Conservation (phyloP, 2,888 invertebrate genomes). For the Leptogaster cylindrica region DNA sequence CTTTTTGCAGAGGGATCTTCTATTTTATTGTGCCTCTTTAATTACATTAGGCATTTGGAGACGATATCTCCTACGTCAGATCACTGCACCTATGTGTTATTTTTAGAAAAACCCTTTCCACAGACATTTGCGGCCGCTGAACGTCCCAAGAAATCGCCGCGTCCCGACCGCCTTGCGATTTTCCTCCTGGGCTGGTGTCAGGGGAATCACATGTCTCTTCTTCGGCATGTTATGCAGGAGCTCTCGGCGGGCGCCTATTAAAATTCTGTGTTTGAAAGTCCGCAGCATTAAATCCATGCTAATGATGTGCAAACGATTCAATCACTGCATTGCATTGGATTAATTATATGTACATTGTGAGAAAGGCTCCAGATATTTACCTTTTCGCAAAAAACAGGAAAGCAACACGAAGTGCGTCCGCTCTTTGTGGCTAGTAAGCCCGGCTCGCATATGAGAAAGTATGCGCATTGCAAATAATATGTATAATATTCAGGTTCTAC, state of each 20-base stretch:
- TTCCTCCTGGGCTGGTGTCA: constrained; percentile 19
- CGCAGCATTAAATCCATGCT: constrained; percentile 16
- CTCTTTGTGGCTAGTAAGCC: background rate
- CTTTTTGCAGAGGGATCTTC: background rate
- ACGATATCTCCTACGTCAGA: constrained; percentile 4
- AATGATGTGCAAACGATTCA: constrained; percentile 32
- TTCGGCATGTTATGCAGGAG: background rate
- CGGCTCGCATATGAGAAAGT: background rate
- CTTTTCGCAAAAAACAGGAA: background rate
- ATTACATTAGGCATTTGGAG: background rate
- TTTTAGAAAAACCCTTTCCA: constrained; percentile 13
- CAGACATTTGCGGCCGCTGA: constrained; percentile 3
- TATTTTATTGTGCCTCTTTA: background rate
- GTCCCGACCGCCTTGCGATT: no score
- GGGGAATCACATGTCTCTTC: constrained; percentile 5
- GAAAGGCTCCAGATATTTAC: background rate
- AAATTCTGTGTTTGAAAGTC: constrained; percentile 25
- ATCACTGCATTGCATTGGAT: constrained; percentile 15
- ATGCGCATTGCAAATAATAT: background rate
- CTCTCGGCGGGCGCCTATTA: constrained; percentile 5
- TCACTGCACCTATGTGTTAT: constrained; percentile 28
- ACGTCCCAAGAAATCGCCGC: background rate
- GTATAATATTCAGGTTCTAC: background rate
- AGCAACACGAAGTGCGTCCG: background rate
- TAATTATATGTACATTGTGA: background rate